Conservation (phyloP, 2,888 invertebrate genomes). For the Trachelus troglodyta region DNA sequence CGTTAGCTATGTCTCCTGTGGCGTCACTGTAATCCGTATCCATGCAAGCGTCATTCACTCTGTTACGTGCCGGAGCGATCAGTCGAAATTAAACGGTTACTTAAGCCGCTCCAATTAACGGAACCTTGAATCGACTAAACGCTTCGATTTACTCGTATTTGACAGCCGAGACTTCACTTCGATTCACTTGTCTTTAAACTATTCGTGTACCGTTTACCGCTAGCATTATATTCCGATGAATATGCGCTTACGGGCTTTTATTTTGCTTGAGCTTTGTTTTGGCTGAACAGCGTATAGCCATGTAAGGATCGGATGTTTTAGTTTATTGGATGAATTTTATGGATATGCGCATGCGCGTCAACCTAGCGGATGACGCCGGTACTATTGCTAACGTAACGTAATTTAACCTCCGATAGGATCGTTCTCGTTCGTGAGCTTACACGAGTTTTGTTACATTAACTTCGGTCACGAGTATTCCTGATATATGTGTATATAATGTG, state of each 20-base stretch:
- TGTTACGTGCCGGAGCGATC: background rate
- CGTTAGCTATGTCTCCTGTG: background rate
- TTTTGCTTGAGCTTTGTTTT: background rate
- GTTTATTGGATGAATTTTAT: background rate
- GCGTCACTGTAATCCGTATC: background rate
- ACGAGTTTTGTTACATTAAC: background rate
- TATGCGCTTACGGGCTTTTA: background rate
- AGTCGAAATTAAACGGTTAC: background rate
- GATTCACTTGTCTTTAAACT: background rate
- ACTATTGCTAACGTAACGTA: background rate
- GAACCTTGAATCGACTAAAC: conserved; percentile 2
- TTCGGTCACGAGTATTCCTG: background rate
- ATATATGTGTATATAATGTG: background rate
- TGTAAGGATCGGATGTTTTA: background rate
- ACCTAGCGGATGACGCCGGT: background rate
- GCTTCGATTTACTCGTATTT: background rate
- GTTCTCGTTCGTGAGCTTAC: background rate
- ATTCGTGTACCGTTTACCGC: background rate
- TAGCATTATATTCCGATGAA: background rate
- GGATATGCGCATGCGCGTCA: background rate
- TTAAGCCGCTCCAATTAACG: conserved; percentile 6
- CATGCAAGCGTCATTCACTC: background rate
- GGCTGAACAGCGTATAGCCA: too few species aligned
- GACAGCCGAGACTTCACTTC: background rate
- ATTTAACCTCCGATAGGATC: background rate